A percentile compares a stretch with the other conserved stretches of the same genome.
Evolutionary conservation across 2,797 vertebrate species (phyloP).

Genomic region (Meda fulgida): DNA sequence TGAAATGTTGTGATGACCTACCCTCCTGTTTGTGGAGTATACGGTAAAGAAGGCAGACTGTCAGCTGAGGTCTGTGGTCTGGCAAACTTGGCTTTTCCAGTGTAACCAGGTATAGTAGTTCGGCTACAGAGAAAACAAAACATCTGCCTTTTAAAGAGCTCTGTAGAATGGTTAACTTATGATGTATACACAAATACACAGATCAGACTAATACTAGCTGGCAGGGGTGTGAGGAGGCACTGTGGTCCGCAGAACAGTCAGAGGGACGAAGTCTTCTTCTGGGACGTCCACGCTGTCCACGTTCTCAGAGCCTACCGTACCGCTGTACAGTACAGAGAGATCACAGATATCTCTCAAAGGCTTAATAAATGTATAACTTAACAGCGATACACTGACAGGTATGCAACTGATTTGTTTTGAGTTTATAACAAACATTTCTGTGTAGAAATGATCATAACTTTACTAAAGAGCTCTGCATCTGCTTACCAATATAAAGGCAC

Average conservation of each 20-base stretch:
- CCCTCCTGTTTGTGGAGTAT: slow-evolving; percentile 70
- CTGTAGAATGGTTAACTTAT: neutral
- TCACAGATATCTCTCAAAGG: slow-evolving; percentile 15
- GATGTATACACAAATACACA: neutral
- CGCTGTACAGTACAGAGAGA: slow-evolving; percentile 64
- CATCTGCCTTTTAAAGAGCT: neutral
- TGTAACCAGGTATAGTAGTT: slow-evolving; percentile 81
- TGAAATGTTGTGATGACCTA: slow-evolving; percentile 67
- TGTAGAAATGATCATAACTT: neutral
- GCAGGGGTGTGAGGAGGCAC: slow-evolving; percentile 61
- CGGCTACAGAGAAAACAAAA: slow-evolving; percentile 67
- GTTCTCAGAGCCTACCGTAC: slow-evolving; percentile 71
- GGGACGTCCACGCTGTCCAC: slow-evolving; percentile 73
- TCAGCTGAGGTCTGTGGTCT: slow-evolving; percentile 73
- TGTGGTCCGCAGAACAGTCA: slow-evolving; percentile 67
- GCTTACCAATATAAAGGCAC: slow-evolving; percentile 76
- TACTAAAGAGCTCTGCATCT: neutral
- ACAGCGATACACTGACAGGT: neutral
- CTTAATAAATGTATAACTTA: neutral
- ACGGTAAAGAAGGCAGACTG: slow-evolving; percentile 66
- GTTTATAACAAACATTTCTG: neutral
- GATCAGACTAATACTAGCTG: slow-evolving; percentile 64
- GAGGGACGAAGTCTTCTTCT: slow-evolving; percentile 61
- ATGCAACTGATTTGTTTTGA: neutral
- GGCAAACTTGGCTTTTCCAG: slow-evolving; percentile 77